Percentiles rank a stretch among this genome's conserved stretches.
Evolutionary conservation across 2,797 vertebrate genomes (phyloP).

Genomic region (Sarcophilus harrisii): DNA sequence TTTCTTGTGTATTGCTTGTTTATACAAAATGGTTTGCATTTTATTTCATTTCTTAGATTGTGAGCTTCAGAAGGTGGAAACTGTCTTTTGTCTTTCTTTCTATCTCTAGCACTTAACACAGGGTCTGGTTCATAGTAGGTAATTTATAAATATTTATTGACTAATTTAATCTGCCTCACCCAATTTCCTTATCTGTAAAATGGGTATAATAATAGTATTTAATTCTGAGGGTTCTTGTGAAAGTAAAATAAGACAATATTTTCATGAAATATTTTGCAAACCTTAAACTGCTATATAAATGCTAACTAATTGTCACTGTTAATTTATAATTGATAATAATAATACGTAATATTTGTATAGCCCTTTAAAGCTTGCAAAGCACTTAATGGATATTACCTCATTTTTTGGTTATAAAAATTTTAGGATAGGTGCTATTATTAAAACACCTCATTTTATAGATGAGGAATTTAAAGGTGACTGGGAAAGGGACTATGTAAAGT

Average conservation of each 20-base stretch:
- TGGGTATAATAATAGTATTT: neutral
- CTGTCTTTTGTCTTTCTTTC: neutral
- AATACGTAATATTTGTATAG: neutral
- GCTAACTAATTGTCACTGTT: neutral
- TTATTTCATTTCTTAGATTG: neutral
- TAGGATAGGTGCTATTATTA: neutral
- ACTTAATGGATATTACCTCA: neutral
- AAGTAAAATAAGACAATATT: neutral
- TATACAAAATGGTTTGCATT: neutral
- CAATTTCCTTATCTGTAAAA: neutral
- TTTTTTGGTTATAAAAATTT: neutral
- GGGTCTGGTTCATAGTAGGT: neutral
- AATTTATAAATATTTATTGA: neutral
- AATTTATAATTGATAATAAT: neutral
- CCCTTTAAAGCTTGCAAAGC: neutral
- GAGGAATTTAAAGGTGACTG: neutral
- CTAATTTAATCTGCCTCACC: neutral
- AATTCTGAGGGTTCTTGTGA: neutral
- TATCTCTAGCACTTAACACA: neutral
- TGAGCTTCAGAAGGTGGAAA: neutral
- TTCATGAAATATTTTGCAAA: neutral
- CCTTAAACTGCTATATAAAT: neutral
- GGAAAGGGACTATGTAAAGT: neutral
- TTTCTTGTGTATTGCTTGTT: neutral
- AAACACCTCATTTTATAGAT: neutral